These are phyloP conservation scores for Geodia barretti DNA, from an alignment of 37 sponge, comb jelly and placozoan species.

Conservation along the genomic window DNA sequence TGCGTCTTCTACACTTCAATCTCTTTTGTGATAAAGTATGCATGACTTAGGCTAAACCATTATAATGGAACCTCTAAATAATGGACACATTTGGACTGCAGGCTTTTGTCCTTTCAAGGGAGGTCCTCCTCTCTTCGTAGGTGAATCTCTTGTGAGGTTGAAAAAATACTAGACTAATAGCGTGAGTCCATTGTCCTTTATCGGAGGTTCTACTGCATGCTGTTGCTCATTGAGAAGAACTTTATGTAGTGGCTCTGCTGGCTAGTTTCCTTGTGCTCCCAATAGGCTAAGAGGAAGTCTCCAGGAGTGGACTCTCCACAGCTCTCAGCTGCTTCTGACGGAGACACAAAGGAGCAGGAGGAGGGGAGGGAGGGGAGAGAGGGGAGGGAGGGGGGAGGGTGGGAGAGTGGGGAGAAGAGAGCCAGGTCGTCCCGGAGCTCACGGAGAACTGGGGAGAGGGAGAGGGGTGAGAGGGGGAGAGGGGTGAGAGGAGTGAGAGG, in stretches of 20 bases:
- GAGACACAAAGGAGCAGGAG: not conserved
- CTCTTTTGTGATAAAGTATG: not conserved
- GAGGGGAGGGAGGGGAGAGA: not conserved
- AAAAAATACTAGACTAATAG: too few relatives aligned
- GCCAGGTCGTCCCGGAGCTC: not conserved
- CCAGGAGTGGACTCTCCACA: not conserved
- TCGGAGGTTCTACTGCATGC: too few relatives aligned
- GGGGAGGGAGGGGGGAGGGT: slow-evolving; percentile 2
- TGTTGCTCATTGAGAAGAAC: not conserved
- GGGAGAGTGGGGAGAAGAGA: not conserved
- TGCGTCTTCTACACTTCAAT: not conserved
- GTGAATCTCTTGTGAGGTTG: too few relatives aligned
- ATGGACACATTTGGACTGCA: too few relatives aligned
- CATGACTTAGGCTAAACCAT: not conserved
- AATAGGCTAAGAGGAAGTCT: too few relatives aligned
- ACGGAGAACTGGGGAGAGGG: too few relatives aligned
- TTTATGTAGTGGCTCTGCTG: not conserved
- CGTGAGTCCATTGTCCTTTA: too few relatives aligned
- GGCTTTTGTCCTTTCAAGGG: too few relatives aligned
- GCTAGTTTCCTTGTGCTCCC: not conserved
- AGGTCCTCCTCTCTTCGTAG: too few relatives aligned
- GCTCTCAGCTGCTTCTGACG: not conserved
- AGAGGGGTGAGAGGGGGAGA: not conserved
- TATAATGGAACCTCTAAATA: too few relatives aligned
- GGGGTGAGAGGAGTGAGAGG: not conserved